A percentile compares a stretch with the other conserved stretches of the same genome.
Evolutionary conservation across 1,140 invertebrate genomes (phyloP).

Genomic region (Diorhabda sublineata): DNA sequence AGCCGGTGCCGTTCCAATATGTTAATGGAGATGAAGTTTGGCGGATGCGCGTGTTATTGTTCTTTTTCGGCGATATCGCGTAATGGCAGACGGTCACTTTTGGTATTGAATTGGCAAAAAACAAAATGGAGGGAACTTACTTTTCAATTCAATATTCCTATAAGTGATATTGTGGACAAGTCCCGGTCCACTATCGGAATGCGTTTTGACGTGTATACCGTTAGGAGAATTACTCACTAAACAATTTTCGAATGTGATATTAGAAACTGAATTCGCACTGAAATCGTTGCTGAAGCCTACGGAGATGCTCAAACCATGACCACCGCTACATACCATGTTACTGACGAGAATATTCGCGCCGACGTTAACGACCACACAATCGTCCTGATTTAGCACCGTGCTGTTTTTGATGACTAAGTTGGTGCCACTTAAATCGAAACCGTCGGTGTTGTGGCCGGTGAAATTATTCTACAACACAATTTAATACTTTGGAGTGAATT

Average conservation of each 20-base stretch:
- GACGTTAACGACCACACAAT: slow-evolving; percentile 12
- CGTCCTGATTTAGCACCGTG: slow-evolving; percentile 13
- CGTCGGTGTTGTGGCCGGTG: slow-evolving; percentile 18
- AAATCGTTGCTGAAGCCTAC: slow-evolving; percentile 9
- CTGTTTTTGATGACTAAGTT: slow-evolving; percentile 15
- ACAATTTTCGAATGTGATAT: slow-evolving; percentile 13
- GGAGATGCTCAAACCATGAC: slow-evolving; percentile 17
- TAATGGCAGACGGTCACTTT: no score
- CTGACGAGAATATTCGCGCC: slow-evolving; percentile 15
- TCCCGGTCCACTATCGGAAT: slow-evolving; percentile 7
- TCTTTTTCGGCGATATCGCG: no score
- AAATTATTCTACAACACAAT: slow-evolving; percentile 6
- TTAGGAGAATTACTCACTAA: slow-evolving; percentile 6
- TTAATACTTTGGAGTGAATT: no score
- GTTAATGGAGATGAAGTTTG: no score
- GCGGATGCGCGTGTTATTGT: no score
- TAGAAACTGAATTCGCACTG: slow-evolving; percentile 6
- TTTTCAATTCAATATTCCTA: slow-evolving; percentile 9
- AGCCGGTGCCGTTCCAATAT: no score
- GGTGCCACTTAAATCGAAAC: slow-evolving; percentile 10
- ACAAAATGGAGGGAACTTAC: neutral
- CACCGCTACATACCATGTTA: slow-evolving; percentile 10
- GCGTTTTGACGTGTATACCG: slow-evolving; percentile 17
- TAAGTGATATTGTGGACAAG: slow-evolving; percentile 7
- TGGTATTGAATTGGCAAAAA: no score